A percentile compares a stretch with the other conserved stretches of the same genome.
Evolutionary conservation across 2,113 vertebrate genomes (phyloP).

Genomic region (Microtus montanus): DNA sequence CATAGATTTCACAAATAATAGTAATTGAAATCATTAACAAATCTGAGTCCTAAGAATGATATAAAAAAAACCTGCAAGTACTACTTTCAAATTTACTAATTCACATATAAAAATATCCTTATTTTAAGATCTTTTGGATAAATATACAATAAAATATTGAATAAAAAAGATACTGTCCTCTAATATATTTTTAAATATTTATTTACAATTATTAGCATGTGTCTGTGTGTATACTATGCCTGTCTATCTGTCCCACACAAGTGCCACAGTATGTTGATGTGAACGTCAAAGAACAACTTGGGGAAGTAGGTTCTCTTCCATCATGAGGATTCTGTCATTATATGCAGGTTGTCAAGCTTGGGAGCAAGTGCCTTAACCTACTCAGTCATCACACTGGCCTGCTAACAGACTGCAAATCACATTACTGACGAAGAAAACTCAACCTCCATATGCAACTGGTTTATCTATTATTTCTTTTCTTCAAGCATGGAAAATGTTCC

Average conservation of each 20-base stretch:
- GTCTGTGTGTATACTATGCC: no score
- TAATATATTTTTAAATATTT: not conserved
- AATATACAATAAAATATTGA: slow-evolving; percentile 25
- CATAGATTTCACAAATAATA: slow-evolving; percentile 43
- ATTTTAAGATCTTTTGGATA: slow-evolving; percentile 28
- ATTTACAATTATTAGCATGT: not conserved
- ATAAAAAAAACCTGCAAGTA: slow-evolving; percentile 40
- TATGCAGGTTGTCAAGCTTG: not conserved
- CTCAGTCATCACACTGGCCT: not conserved
- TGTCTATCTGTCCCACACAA: not conserved
- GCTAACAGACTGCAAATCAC: not conserved
- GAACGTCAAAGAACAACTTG: not conserved
- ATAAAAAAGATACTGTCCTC: slow-evolving; percentile 8
- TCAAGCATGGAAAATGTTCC: not conserved
- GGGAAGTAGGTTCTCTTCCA: not conserved
- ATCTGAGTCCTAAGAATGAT: slow-evolving; percentile 1
- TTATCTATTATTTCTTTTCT: slow-evolving; percentile 35
- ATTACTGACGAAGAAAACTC: slow-evolving; percentile 40
- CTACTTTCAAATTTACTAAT: not conserved
- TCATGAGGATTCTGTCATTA: not conserved
- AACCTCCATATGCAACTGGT: not conserved
- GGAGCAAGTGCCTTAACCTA: no score
- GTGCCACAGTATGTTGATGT: not conserved
- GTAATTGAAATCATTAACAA: slow-evolving; percentile 45
- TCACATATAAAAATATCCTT: not conserved